Base-by-base conservation (phyloP, 2,797 vertebrate genomes). In the Tachyglossus aculeatus region DNA sequence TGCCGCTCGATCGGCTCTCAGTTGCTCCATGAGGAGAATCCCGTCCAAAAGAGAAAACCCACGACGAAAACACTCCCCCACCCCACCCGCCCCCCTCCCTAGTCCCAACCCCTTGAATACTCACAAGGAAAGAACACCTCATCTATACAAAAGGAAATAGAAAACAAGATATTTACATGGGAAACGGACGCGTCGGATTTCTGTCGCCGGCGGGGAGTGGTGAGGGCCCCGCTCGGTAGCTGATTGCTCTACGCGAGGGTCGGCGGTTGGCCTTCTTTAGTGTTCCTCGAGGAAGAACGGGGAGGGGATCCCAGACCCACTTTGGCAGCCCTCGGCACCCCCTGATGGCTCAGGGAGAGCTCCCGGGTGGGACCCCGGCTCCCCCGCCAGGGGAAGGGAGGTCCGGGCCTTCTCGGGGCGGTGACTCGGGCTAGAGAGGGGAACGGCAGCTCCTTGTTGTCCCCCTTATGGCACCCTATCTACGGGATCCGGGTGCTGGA, bases 81-180 rank as follows among this genome's bases (percentile, higher is more conserved):
- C 74, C 89, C 87, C 85, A 31, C 82, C 78, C 88, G 59, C 88
- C 90, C 82, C 78, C 57, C 78, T 59, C 86, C 82, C 82, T 85
- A 76, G 68, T 75, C 83, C 88, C 88, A 86, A 88, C 84, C 2
- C 91, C 88, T 88, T 88, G 90, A 89, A 92, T 89, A 93, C 89
- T 89, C 90, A 93, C 92, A 77, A 90, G 84, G 89, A 88, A 89
- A 93, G 81, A 92, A 92, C 91, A 90, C 90, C 88, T 88, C 85
- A 90, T 88, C 91, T 92, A 85, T 93, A 92, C 92, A 93, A 93
- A 93, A 91, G 80, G 67, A 86, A 90, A 91, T 92, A 93, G 88
- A 92, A 93, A 92, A 91, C 86, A 92, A 92, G 88, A 92, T 92
- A 92, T 93, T 93, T 93, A 93, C 92, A 93, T 90, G 91, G 86